Percentiles rank a stretch among this genome's conserved stretches.
These are phyloP conservation scores for Geotrypetes seraphini DNA, from an alignment of 2,797 vertebrate species.

Conservation along the genomic window DNA sequence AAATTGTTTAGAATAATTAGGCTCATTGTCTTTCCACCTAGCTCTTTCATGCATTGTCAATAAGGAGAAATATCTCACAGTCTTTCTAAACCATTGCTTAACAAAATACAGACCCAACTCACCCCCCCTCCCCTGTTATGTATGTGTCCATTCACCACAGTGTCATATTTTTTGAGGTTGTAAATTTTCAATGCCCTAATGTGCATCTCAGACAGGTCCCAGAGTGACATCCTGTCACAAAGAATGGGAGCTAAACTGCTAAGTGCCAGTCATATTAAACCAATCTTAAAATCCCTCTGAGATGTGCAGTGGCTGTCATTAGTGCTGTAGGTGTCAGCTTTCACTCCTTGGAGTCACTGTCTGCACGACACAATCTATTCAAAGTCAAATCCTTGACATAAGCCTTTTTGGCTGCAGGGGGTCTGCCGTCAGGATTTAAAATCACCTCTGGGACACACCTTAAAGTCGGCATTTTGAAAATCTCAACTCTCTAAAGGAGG, in stretches of 20 bases:
- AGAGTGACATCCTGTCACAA: constrained; percentile 72
- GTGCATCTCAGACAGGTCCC: constrained; percentile 50
- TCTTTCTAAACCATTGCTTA: too few relatives aligned
- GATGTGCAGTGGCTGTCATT: constrained; percentile 52
- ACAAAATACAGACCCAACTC: too few relatives aligned
- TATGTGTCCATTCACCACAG: too few relatives aligned
- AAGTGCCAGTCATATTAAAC: constrained; percentile 72
- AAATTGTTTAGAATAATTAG: too few relatives aligned
- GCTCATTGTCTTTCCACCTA: too few relatives aligned
- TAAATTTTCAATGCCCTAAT: constrained; percentile 38
- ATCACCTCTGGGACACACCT: constrained; percentile 56
- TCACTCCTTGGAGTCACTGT: constrained; percentile 54
- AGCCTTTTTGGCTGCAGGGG: constrained; percentile 51
- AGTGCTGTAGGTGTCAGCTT: constrained; percentile 76
- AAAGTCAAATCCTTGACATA: constrained; percentile 67
- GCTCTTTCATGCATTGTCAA: too few relatives aligned
- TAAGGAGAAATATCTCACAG: too few relatives aligned
- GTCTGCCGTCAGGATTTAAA: constrained; percentile 35
- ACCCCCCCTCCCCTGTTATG: too few relatives aligned
- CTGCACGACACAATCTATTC: constrained; percentile 66
- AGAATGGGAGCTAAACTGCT: constrained; percentile 58
- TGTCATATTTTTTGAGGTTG: not conserved
- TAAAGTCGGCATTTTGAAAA: constrained; percentile 17
- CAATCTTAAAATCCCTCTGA: constrained; percentile 47
- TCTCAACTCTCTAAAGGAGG: constrained; percentile 39